Conservation (phyloP, 2,113 vertebrate species). For the Lophotis ruficrista region DNA sequence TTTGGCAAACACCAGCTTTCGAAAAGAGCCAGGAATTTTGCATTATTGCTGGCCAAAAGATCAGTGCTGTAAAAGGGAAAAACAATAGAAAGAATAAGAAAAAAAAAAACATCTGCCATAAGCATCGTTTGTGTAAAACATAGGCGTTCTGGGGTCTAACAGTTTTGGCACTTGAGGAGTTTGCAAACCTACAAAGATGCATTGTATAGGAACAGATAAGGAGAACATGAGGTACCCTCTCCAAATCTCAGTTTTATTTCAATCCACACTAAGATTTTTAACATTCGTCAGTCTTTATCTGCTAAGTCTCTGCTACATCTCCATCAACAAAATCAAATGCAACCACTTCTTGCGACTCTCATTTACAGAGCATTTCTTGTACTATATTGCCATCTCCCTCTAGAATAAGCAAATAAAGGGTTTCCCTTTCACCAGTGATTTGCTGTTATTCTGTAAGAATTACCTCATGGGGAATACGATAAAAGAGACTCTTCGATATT, state of each 20-base stretch:
- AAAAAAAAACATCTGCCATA: background rate
- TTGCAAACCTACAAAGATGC: background rate
- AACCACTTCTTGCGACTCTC: background rate
- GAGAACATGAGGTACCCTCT: background rate
- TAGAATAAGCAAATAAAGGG: background rate
- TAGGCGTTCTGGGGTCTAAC: background rate
- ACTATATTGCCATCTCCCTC: background rate
- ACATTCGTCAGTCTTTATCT: background rate
- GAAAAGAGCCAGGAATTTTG: constrained; percentile 31
- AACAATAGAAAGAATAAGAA: background rate
- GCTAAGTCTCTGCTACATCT: background rate
- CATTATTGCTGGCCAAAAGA: background rate
- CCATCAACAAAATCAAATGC: background rate
- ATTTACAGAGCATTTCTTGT: background rate
- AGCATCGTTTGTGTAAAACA: background rate
- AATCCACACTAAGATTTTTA: background rate
- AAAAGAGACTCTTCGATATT: constrained; percentile 15
- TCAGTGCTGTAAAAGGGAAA: background rate
- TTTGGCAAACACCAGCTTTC: constrained; percentile 62
- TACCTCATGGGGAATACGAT: background rate
- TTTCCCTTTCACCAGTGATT: background rate
- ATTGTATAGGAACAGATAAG: background rate
- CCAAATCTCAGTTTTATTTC: background rate
- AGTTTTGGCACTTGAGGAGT: background rate
- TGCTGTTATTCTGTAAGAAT: background rate